Conservation (phyloP, 1,140 invertebrate species). For the Drosophila burlai region DNA sequence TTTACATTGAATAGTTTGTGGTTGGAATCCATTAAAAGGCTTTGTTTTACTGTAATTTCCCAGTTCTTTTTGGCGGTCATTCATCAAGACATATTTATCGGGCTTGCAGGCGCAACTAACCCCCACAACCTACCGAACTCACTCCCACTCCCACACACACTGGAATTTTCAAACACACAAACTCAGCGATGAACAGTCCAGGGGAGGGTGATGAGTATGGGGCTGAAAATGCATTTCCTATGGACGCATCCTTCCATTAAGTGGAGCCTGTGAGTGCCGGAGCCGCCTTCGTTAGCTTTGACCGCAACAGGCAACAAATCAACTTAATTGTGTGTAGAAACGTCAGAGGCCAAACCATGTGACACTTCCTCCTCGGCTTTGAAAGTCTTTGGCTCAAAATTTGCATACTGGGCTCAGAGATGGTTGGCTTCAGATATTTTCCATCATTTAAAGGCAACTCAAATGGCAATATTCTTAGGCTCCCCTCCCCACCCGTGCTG, state of each 20-base stretch:
- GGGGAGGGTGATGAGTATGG: neutral
- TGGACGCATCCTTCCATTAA: constrained; percentile 50
- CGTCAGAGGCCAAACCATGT: constrained; percentile 62
- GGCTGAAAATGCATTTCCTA: constrained; percentile 39
- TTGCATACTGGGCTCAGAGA: constrained; percentile 44
- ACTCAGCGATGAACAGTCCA: neutral
- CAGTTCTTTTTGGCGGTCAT: constrained; percentile 5
- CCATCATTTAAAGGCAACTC: constrained; percentile 55
- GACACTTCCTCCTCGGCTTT: constrained; percentile 65
- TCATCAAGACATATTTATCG: constrained; percentile 9
- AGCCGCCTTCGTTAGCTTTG: constrained; percentile 71
- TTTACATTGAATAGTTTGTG: neutral
- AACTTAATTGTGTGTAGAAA: constrained; percentile 71
- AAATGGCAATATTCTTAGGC: constrained; percentile 51
- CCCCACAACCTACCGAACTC: neutral
- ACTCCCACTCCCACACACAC: neutral
- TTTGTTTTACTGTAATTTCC: neutral
- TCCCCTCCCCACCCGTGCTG: neutral
- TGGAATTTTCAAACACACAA: constrained; percentile 12
- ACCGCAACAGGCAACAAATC: constrained; percentile 75
- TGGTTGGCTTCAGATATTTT: constrained; percentile 28
- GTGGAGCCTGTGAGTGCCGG: constrained; percentile 24
- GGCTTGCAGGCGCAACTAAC: neutral
- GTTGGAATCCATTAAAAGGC: neutral
- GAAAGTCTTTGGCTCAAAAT: constrained; percentile 52